These are phyloP conservation scores for Laterallus jamaicensis DNA, from an alignment of 2,113 vertebrate species.

Conservation along the genomic window DNA sequence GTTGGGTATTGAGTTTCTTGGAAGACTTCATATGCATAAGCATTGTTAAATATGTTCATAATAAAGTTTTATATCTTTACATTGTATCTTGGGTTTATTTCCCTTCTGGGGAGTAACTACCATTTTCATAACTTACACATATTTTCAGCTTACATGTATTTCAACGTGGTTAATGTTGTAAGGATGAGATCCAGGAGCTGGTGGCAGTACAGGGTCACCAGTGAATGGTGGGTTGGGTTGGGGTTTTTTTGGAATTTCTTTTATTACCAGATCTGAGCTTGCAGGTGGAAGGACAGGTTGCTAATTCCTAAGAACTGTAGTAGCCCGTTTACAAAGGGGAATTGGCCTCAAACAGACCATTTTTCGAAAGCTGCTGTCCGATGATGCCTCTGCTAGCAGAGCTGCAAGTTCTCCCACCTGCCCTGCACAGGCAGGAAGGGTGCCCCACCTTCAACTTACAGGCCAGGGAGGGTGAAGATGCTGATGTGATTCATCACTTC, in stretches of 20 bases:
- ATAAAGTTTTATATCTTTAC: slow-evolving; percentile 64
- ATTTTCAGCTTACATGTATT: background rate
- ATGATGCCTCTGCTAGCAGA: no score
- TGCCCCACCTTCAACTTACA: background rate
- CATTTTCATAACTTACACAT: background rate
- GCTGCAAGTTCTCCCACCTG: background rate
- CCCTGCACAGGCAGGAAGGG: background rate
- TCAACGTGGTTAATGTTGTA: background rate
- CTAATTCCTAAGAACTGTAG: background rate
- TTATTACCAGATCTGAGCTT: background rate
- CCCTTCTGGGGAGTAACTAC: background rate
- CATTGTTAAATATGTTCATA: slow-evolving; percentile 58
- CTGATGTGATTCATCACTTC: background rate
- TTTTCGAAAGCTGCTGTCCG: background rate
- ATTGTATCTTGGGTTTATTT: background rate
- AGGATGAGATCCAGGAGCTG: background rate
- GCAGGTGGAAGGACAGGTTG: background rate
- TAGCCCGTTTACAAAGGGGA: background rate
- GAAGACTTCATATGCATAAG: slow-evolving; percentile 39
- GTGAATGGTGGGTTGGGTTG: background rate
- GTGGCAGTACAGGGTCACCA: background rate
- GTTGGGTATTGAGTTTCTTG: background rate
- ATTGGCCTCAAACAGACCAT: background rate
- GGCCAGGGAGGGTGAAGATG: background rate
- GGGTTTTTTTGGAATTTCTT: background rate